These are phyloP conservation scores for Nomada flava DNA, from an alignment of 2,888 invertebrate genomes.

Conservation along the genomic window DNA sequence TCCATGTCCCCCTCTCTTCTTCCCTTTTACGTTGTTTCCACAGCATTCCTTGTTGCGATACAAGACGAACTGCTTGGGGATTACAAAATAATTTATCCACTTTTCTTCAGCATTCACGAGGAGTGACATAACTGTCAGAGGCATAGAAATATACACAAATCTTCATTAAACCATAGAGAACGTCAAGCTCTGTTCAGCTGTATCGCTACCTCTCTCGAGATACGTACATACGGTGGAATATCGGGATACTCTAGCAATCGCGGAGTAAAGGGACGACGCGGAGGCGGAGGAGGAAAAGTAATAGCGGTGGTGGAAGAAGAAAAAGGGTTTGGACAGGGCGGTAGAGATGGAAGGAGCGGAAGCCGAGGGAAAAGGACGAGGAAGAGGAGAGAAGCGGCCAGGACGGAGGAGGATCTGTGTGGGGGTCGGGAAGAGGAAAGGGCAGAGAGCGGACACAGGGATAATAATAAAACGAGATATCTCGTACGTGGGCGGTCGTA, in stretches of 20 bases:
- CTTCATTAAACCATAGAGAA: neutral
- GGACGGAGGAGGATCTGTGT: neutral
- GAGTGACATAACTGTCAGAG: no score
- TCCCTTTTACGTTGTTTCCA: neutral
- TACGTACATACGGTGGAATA: constrained; percentile 34
- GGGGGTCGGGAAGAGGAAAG: constrained; percentile 21
- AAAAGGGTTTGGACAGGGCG: constrained; percentile 9
- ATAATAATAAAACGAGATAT: constrained; percentile 83
- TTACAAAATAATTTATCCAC: no score
- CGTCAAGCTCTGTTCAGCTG: neutral
- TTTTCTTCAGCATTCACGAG: no score
- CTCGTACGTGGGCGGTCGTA: constrained; percentile 83
- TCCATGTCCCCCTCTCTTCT: neutral
- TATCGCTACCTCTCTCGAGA: neutral
- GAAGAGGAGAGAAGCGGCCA: constrained; percentile 6
- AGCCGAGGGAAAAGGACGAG: neutral
- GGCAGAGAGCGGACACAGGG: constrained; percentile 66
- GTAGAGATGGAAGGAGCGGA: constrained; percentile 11
- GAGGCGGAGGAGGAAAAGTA: constrained; percentile 36
- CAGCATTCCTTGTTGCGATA: no score
- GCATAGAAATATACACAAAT: neutral
- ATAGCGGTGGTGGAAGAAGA: constrained; percentile 39
- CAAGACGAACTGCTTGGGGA: no score
- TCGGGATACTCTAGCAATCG: constrained; percentile 37
- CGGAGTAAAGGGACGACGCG: constrained; percentile 35